phyloP scores from a whole-genome alignment of 1,140 invertebrate genomes.

The Musca vetustissima region DNA sequence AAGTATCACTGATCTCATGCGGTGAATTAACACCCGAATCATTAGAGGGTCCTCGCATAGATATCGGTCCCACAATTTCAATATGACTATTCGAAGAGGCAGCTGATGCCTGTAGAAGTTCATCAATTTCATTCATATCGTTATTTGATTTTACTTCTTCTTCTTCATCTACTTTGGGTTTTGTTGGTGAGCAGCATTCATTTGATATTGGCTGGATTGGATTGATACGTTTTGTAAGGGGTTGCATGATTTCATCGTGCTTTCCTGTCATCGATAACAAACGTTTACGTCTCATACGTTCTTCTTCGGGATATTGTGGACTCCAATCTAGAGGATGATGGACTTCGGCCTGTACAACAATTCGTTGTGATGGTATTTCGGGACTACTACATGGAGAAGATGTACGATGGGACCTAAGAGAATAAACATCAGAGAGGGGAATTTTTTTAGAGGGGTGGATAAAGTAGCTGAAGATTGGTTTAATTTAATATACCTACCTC shows the following conservation, averaged over 20 bases:
- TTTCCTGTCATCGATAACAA: neutral
- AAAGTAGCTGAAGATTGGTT: no score
- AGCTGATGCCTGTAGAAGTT: no score
- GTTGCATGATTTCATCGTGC: neutral
- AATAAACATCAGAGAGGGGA: neutral
- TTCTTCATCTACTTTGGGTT: no score
- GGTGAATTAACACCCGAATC: neutral
- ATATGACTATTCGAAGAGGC: no score
- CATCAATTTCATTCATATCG: no score
- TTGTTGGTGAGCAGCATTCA: no score
- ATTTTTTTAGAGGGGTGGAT: no score
- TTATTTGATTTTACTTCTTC: no score
- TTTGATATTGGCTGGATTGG: no score
- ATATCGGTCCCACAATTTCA: no score
- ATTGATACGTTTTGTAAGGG: neutral
- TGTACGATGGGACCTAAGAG: neutral
- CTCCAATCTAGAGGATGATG: conserved; percentile 4
- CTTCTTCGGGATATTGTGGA: neutral
- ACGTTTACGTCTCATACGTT: neutral
- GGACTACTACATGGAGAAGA: conserved; percentile 7
- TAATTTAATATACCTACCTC: neutral
- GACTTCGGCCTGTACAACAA: neutral
- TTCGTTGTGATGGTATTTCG: neutral
- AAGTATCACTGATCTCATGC: neutral
- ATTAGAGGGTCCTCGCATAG: neutral